Evolutionary conservation across 2,888 invertebrate species (phyloP).

Genomic region (Argyresthia goedartella): DNA sequence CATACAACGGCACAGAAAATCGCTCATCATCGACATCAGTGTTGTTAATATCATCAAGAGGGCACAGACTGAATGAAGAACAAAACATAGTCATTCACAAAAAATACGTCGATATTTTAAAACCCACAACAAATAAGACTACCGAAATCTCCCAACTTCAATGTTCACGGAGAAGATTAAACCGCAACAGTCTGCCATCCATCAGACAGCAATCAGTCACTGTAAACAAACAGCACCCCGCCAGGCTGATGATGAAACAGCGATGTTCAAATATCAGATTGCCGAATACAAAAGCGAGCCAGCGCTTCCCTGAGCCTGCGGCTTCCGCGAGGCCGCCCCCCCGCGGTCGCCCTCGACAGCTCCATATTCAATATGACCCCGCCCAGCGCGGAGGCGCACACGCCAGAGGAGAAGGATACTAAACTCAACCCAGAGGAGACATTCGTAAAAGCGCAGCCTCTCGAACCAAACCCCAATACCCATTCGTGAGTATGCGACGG

Average conservation of each 20-base stretch:
- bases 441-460: slow-evolving; percentile 41
- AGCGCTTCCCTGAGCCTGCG: slow-evolving; percentile 56
- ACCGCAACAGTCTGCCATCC: too few species aligned
- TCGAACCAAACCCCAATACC: slow-evolving; percentile 56
- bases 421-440: slow-evolving; percentile 19
- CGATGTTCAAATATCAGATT: slow-evolving; percentile 40
- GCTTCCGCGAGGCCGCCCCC: slow-evolving; percentile 54
- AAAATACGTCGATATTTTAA: too few species aligned
- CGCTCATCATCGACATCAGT: neutral
- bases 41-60: neutral
- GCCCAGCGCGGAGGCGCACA: slow-evolving; percentile 54
- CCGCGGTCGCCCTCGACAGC: slow-evolving; percentile 45
- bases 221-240: too few species aligned
- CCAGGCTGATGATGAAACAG: neutral
- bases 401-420: slow-evolving; percentile 35
- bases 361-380: slow-evolving; percentile 56
- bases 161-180: too few species aligned
- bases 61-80: neutral
- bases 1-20: neutral
- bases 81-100: neutral
- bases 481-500: slow-evolving; percentile 63
- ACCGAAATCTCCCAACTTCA: too few species aligned
- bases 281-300: slow-evolving; percentile 58
- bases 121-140: too few species aligned
- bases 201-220: too few species aligned